A percentile compares a stretch with the other conserved stretches of the same genome.
phyloP scores from a whole-genome alignment of 2,113 vertebrate species.

The Sorex fumeus region DNA sequence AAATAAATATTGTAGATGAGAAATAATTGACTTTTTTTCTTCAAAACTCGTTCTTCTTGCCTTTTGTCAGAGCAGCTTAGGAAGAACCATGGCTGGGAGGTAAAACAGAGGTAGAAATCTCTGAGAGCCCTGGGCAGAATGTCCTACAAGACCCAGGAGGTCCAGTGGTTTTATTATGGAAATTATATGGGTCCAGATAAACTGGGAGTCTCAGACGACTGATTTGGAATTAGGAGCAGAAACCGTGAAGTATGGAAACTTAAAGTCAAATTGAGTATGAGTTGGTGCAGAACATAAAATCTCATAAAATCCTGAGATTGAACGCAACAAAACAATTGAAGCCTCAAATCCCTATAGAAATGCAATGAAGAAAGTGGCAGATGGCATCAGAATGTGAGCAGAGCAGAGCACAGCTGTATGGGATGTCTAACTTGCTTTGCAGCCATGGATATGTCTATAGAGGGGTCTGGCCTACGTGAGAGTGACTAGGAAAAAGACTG shows the following conservation, averaged over 20 bases:
- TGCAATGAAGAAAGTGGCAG: background rate
- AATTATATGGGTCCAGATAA: background rate
- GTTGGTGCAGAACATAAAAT: background rate
- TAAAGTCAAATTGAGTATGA: background rate
- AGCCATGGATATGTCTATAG: background rate
- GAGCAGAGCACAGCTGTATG: background rate
- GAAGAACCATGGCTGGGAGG: background rate
- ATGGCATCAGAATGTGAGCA: background rate
- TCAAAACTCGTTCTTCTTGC: background rate
- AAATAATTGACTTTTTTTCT: constrained; percentile 52
- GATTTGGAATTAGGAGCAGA: background rate
- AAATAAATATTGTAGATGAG: constrained; percentile 53
- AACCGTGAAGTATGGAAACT: background rate
- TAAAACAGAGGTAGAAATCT: background rate
- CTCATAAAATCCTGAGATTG: background rate
- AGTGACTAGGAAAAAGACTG: background rate
- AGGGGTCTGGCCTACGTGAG: background rate
- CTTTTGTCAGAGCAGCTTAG: background rate
- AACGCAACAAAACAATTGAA: background rate
- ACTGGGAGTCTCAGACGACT: background rate
- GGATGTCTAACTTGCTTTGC: background rate
- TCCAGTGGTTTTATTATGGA: background rate
- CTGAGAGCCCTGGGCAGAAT: background rate
- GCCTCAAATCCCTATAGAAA: background rate
- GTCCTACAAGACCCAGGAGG: background rate